These are phyloP conservation scores for Aelia acuminata DNA, from an alignment of 2,888 invertebrate species.

Conservation along the genomic window DNA sequence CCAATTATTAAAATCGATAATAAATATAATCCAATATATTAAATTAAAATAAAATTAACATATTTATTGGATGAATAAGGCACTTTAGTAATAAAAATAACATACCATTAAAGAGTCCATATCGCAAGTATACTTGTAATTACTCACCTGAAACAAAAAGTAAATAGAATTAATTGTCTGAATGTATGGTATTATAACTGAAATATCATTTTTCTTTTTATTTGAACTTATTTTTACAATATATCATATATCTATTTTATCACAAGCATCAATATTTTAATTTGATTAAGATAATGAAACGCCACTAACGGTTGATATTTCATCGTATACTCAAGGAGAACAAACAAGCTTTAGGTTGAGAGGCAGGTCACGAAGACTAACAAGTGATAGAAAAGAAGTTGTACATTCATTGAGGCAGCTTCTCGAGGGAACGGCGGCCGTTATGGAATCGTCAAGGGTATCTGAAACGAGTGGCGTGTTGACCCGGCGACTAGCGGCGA, in stretches of 20 bases:
- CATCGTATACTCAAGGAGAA: not conserved
- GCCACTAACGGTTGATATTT: not conserved
- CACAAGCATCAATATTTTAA: not conserved
- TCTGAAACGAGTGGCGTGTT: not conserved
- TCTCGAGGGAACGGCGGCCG: conserved; percentile 25
- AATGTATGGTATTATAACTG: not conserved
- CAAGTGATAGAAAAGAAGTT: conserved; percentile 31
- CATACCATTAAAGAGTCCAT: not conserved
- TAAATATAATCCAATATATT: too few relatives aligned
- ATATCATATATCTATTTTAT: not conserved
- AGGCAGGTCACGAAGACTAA: conserved; percentile 12
- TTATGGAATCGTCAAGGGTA: conserved; percentile 31
- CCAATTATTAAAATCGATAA: too few relatives aligned
- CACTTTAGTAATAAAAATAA: not conserved
- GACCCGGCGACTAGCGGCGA: not conserved
- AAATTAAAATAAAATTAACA: too few relatives aligned
- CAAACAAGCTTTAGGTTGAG: not conserved
- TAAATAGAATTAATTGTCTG: not conserved
- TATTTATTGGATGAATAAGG: not conserved
- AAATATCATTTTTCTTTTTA: not conserved
- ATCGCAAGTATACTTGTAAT: not conserved
- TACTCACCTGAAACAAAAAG: conserved; percentile 17
- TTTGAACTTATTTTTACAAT: too few relatives aligned
- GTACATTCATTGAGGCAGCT: conserved; percentile 28
- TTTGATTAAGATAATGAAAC: not conserved